Evolutionary conservation across 2,113 vertebrate species (phyloP), one percentile per base, ranked within the genome.

Genomic region (Motacilla alba): DNA sequence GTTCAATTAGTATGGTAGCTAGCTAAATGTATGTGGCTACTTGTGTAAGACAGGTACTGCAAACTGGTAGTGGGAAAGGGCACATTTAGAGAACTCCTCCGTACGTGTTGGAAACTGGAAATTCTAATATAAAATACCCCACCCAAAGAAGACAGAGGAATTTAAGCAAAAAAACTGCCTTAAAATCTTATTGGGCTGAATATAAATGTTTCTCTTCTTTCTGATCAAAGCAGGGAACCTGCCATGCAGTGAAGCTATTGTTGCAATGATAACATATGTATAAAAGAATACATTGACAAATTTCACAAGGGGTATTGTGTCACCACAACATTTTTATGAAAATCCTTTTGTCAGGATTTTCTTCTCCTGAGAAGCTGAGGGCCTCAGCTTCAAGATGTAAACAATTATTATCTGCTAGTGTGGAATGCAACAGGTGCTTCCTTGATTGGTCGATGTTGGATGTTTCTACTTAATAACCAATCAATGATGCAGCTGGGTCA

Each of bases 1-100:
- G 6, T 60, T 59, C 1, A 1, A 33, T 84, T 24, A 33, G 0
- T 60, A 5, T 27, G 30, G 21, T 27, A 67, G 11, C 21, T 24
- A 30, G 8, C 43, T 83, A 84, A 50, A n/a, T 23, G 8, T 55
- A 12, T 26, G 41, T 18, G 50, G 18, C n/a, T 74, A 6, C 21
- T 44, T 81, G 46, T 0, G 0, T 27, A 70, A 44, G 13, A 50
- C 26, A 80, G 30, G 27, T 31, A 39, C 16, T 41, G 24, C 15
- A 62, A 87, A 30, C 2, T 55, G 30, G 13, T 27, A 30, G 9
- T 53, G 23, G 24, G 33, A 24, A 85, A 67, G 15, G 13, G 24
- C 3, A 70, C 2, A 1, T 66, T 7, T 58, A 24, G 31, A 80
- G 20, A 58, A 35, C 9, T 22, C 33, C 39, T 73, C 21, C 18